Percentiles rank a stretch among this genome's conserved stretches.
Conservation (phyloP, 2,888 invertebrate genomes). For the Creontiades dilutus region DNA sequence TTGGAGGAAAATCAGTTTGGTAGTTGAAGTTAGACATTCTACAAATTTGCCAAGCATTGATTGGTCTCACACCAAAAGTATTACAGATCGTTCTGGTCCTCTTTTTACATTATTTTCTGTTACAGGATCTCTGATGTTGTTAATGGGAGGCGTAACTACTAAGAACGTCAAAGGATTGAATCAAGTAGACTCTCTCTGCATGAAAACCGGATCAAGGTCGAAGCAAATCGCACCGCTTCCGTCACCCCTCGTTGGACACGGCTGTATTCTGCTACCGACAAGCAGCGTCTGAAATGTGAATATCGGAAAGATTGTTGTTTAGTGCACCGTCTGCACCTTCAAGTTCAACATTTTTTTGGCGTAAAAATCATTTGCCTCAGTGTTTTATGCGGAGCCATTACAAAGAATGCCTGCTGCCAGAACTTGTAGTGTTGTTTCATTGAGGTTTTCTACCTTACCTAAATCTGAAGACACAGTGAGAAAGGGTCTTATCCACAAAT, state of each 20-base stretch:
- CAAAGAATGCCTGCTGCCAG: neutral
- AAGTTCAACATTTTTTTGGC: too few relatives aligned
- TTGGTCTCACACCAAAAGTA: too few relatives aligned
- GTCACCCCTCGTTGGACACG: conserved; percentile 69
- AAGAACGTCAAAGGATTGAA: conserved; percentile 70
- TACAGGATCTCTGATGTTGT: conserved; percentile 70
- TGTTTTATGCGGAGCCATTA: neutral
- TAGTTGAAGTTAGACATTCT: too few relatives aligned
- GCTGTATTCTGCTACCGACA: conserved; percentile 51
- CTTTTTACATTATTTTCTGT: neutral
- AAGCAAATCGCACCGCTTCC: conserved; percentile 70
- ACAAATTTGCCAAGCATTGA: too few relatives aligned
- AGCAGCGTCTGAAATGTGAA: neutral
- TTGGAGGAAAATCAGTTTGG: too few relatives aligned
- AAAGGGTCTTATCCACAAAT: neutral
- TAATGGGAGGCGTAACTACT: conserved; percentile 72
- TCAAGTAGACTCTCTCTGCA: conserved; percentile 71
- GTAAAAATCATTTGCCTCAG: too few relatives aligned
- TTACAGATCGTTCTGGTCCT: too few relatives aligned
- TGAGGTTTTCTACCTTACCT: too few relatives aligned
- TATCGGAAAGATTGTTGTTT: neutral
- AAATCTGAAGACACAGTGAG: too few relatives aligned
- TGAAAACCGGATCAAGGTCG: conserved; percentile 70
- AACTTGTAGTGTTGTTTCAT: neutral
- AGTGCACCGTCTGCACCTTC: neutral